Conservation (phyloP, 2,888 invertebrate genomes). For the Smittia aterrima region DNA sequence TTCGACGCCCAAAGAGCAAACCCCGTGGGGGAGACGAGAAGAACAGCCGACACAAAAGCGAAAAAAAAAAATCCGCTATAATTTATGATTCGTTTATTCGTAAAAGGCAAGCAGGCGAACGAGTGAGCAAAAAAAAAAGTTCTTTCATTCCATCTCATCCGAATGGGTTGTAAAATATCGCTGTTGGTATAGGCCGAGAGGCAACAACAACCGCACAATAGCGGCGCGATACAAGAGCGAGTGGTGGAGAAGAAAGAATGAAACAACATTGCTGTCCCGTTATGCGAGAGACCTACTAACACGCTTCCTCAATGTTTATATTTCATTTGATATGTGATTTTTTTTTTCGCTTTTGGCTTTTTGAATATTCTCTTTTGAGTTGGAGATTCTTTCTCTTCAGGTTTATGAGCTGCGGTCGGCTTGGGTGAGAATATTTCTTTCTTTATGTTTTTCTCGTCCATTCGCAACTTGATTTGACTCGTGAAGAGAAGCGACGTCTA, state of each 20-base stretch:
- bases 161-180: constrained; percentile 26
- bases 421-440: not conserved
- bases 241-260: constrained; percentile 12
- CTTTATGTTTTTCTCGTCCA: not conserved
- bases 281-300: constrained; percentile 55
- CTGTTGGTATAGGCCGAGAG: constrained; percentile 28
- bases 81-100: constrained; percentile 34
- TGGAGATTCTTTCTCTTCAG: constrained; percentile 34
- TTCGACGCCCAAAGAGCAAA: not conserved
- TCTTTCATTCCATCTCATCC: constrained; percentile 32
- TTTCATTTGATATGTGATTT: constrained; percentile 37
- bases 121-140: constrained; percentile 4
- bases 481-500: not conserved
- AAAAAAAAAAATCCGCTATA: constrained; percentile 35
- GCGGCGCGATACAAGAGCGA: constrained; percentile 9
- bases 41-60: constrained; percentile 2
- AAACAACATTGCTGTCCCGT: constrained; percentile 46
- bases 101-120: constrained; percentile 1
- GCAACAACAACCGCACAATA: not conserved
- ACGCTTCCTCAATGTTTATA: constrained; percentile 51
- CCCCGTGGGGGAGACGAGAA: not conserved
- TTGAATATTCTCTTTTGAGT: constrained; percentile 25
- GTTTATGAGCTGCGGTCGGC: not conserved
- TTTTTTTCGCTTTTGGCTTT: constrained; percentile 22
- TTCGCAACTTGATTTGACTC: not conserved